phyloP scores from a whole-genome alignment of 2,113 vertebrate species.

The Ctenodactylus gundi region DNA sequence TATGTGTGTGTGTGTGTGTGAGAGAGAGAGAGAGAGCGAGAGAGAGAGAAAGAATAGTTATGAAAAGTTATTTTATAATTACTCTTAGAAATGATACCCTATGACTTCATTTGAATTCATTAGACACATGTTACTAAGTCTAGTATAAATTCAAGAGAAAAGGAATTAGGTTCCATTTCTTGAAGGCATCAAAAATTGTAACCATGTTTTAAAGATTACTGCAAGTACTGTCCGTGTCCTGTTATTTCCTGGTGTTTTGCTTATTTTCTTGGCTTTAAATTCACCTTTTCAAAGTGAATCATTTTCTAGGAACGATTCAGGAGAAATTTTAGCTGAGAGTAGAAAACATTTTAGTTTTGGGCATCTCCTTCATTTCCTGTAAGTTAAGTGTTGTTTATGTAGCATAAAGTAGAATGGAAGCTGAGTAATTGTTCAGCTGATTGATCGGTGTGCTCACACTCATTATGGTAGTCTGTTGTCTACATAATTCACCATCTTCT shows the following conservation, averaged over 20 bases:
- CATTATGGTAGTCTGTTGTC: neutral
- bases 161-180: neutral
- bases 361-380: neutral
- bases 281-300: neutral
- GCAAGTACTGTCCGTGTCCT: neutral
- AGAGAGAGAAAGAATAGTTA: neutral
- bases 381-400: neutral
- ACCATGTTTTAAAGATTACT: neutral
- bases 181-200: neutral
- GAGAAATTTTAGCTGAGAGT: neutral
- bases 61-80: neutral
- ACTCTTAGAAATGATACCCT: neutral
- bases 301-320: neutral
- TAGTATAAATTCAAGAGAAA: neutral
- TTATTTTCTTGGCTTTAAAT: neutral
- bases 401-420: neutral
- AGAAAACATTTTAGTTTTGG: neutral
- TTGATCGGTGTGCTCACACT: neutral
- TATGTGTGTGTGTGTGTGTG: neutral
- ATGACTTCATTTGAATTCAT: neutral
- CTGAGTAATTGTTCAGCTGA: constrained; percentile 4
- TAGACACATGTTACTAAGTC: neutral
- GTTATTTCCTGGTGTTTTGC: neutral
- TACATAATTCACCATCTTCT: constrained; percentile 6
- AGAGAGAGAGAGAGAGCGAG: neutral